Base-by-base conservation (phyloP, 1,140 invertebrate species). In the Drosophila takahashii region DNA sequence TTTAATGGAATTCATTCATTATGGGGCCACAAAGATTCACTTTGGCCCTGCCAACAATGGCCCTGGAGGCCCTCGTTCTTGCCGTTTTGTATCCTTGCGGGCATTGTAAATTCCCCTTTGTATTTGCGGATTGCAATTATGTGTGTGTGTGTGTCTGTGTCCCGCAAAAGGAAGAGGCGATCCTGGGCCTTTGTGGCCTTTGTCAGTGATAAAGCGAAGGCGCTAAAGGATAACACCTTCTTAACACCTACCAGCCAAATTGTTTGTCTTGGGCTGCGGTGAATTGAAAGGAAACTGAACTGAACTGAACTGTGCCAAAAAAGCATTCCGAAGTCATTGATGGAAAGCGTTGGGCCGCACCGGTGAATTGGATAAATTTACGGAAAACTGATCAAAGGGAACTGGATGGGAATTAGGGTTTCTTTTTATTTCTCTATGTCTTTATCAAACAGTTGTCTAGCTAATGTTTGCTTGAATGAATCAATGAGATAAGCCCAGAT, bases 1-100 rank as follows among this genome's bases (percentile, higher is more conserved):
- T 91, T 91, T 80, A 87, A 90, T 90, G 86, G 84, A 89, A 89
- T 91, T 91, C 90, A 91, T 91, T 91, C 85, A 91, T 90, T 91
- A 90, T 84, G 85, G 64, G 77, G 77, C 76, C 72, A 51, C 79
- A 77, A 75, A 74, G 77, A 74, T 61, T 61, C 67, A 78, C 58
- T 58, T 73, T 73, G 62, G 74, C 70, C 74, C 57, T 53, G 59
- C 47, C 47, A 50, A 50, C 47, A 50, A 50, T 15, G 47, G 47
- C 62, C 73, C 77, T 51, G 50, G 36, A 66, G 62, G 62, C 50
- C 50, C 54, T 52, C 48, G 16, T 61, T 64, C 9, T 56, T 48
- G 62, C 56, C 51, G 27, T 52, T 69, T 42, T 47, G 10, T 41
- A 54, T 84, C 80, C 81, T 81, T 67, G 66, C 81, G 58, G 77